Evolutionary conservation across 1,140 invertebrate genomes (phyloP).

Genomic region (Delia radicum): DNA sequence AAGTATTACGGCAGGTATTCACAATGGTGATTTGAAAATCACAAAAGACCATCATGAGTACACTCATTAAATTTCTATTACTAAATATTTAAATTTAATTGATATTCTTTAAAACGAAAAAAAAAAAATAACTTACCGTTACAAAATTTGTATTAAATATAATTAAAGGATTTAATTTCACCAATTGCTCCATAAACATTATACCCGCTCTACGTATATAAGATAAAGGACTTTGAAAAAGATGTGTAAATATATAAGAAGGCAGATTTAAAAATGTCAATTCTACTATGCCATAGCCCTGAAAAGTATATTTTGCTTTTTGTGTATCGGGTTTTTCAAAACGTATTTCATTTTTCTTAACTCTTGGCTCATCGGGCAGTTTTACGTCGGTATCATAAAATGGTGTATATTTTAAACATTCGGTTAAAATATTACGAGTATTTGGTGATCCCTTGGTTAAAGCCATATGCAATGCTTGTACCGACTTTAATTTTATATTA

Average conservation of each 20-base stretch:
- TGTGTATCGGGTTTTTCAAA: constrained; percentile 35
- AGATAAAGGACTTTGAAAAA: constrained; percentile 39
- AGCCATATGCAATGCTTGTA: constrained; percentile 39
- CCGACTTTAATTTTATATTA: constrained; percentile 44
- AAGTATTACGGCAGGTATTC: no score
- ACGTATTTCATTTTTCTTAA: constrained; percentile 36
- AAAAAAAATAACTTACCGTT: neutral
- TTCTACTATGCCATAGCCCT: constrained; percentile 41
- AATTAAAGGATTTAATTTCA: constrained; percentile 43
- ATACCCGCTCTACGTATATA: constrained; percentile 41
- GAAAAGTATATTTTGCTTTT: constrained; percentile 41
- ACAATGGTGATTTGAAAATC: no score
- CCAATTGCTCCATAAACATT: constrained; percentile 43
- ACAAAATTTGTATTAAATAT: constrained; percentile 52
- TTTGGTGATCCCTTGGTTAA: constrained; percentile 45
- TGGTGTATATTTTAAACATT: constrained; percentile 40
- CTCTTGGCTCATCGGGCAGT: constrained; percentile 29
- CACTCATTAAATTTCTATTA: neutral
- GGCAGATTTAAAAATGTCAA: constrained; percentile 37
- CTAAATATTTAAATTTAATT: neutral
- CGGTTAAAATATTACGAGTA: constrained; percentile 42
- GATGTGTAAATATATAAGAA: constrained; percentile 37
- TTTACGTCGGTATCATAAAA: constrained; percentile 36
- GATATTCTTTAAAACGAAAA: neutral
- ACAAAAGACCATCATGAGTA: no score